A percentile compares a stretch with the other conserved stretches of the same genome.
Conservation (phyloP, 2,797 vertebrate genomes). For the Tympanoctomys barrerae region DNA sequence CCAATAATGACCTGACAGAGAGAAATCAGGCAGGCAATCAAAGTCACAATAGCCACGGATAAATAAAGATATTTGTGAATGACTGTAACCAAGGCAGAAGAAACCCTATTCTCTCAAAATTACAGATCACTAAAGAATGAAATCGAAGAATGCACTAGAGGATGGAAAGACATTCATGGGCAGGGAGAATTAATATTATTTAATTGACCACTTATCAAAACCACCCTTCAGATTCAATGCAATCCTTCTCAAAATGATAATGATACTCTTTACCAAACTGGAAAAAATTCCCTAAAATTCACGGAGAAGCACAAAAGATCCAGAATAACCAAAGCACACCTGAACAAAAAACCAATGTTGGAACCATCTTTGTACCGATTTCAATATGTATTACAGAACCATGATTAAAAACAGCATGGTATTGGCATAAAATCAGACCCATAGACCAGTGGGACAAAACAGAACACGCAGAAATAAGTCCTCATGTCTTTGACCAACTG, state of each 20-base stretch:
- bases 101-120: not conserved
- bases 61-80: not conserved
- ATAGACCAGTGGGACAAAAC: not conserved
- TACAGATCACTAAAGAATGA: not conserved
- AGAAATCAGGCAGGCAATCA: not conserved
- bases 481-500: not conserved
- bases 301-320: not conserved
- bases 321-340: not conserved
- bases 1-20: not conserved
- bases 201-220: not conserved
- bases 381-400: not conserved
- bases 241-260: not conserved
- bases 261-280: not conserved
- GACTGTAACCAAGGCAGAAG: not conserved
- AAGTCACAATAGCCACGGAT: not conserved
- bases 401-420: not conserved
- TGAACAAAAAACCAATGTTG: not conserved
- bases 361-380: not conserved
- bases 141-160: not conserved
- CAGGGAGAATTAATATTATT: not conserved
- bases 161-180: not conserved
- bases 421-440: not conserved
- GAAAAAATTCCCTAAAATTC: not conserved
- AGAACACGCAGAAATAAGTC: not conserved
- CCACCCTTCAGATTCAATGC: not conserved